Conservation (phyloP, 2,888 invertebrate species). For the Gymnosoma rotundatum region DNA sequence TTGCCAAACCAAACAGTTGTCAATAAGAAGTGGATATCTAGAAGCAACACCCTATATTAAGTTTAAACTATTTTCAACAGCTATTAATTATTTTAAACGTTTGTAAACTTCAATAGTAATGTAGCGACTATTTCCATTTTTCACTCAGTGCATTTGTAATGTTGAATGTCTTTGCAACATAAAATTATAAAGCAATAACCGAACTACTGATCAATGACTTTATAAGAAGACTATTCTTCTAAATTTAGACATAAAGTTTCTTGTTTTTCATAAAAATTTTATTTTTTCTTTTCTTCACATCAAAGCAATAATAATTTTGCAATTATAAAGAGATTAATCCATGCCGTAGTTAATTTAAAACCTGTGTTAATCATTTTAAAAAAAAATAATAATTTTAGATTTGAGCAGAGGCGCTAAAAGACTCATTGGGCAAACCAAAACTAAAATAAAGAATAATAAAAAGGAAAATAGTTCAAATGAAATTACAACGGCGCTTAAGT, state of each 20-base stretch:
- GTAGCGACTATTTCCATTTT: no score
- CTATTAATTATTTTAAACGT: no score
- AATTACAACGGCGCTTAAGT: slow-evolving; percentile 50
- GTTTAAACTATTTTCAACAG: no score
- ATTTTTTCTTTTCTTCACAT: slow-evolving; percentile 13
- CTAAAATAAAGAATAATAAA: background rate
- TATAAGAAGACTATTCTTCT: slow-evolving; percentile 23
- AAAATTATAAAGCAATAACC: background rate
- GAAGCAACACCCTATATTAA: no score
- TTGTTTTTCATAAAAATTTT: slow-evolving; percentile 17
- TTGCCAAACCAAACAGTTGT: no score
- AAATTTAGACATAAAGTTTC: slow-evolving; percentile 54
- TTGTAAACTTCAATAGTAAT: no score
- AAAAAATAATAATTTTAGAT: slow-evolving; percentile 54
- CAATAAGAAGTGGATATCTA: no score
- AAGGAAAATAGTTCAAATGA: slow-evolving; percentile 9
- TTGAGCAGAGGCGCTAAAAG: slow-evolving; percentile 67
- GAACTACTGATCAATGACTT: slow-evolving; percentile 32
- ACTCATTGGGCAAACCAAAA: slow-evolving; percentile 44
- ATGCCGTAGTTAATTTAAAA: slow-evolving; percentile 71
- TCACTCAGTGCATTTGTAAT: no score
- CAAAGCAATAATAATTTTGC: slow-evolving; percentile 76
- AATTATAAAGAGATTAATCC: slow-evolving; percentile 80
- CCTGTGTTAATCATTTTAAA: slow-evolving; percentile 50
- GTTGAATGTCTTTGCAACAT: background rate